Base-by-base conservation (phyloP, 2,888 invertebrate genomes). In the Lochmaea crataegi region DNA sequence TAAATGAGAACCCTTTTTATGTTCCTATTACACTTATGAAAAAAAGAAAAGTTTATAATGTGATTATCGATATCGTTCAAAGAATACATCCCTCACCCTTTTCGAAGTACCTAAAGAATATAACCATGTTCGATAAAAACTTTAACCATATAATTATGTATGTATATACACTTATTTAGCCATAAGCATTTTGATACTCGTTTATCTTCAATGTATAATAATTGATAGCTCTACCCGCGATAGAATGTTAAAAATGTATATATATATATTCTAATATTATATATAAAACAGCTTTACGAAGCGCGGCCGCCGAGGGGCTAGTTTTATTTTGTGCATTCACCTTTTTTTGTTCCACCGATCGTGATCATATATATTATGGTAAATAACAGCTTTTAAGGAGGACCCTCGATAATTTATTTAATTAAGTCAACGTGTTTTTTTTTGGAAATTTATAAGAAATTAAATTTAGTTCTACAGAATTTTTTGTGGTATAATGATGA, bases 171-270 rank as follows among this genome's bases (percentile, higher is more conserved):
- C 84, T 85, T 85, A 85, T 86, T 86, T 87, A 86, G 86, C 86
- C 87, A 87, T 86, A 86, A 86, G 87, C 86, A 86, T 83, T 87
- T 80, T 79, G 85, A 86, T 84, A 84, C 85, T 83, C 86, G 86
- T 87, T 87, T 86, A 87, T 87, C 86, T 87, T 84, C 86, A 86
- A 86, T 86, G 86, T 86, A 86, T 87, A 87, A 87, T 87, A 87
- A 87, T 87, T 87, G 87, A 87, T 87, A 85, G 86, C 86, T 82
- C 84, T 81, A 79, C 83, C 81, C 85, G 85, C 71, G 75, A 73
- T 85, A 86, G 86, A 86, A 86, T 86, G 84, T 85, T 83, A 86
- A 86, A 86, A 86, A 85, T 86, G 83, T 85, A 84, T 85, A 53
- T 53, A 85, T 85, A 74, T 74, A 78, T 74, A 78, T 78, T 78